Evolutionary conservation across 2,888 invertebrate species (phyloP).

Genomic region (Drosophila borborema): DNA sequence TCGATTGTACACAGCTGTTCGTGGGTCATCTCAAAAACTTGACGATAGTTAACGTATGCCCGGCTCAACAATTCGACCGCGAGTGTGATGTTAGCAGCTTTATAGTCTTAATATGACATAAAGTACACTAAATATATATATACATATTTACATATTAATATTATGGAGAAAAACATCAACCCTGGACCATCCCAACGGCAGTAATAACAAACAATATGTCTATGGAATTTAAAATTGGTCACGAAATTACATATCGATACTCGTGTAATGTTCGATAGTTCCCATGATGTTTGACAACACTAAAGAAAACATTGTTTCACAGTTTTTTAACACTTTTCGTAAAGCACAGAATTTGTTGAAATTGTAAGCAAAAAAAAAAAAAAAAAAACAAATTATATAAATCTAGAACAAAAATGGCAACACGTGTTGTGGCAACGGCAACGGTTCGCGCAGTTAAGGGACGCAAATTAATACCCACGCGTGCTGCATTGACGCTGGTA

Average conservation of each 20-base stretch:
- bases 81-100: background rate
- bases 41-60: background rate
- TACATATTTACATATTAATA: too few species aligned
- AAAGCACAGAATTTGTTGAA: conserved; percentile 52
- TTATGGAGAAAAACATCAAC: too few species aligned
- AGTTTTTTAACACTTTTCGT: conserved; percentile 59
- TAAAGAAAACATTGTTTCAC: conserved; percentile 2
- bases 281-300: conserved; percentile 29
- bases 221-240: background rate
- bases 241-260: conserved; percentile 17
- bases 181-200: too few species aligned
- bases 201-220: background rate
- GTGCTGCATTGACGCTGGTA: conserved; percentile 92
- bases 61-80: too few species aligned
- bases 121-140: background rate
- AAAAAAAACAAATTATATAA: conserved; percentile 70
- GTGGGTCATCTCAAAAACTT: background rate
- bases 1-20: background rate
- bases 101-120: background rate
- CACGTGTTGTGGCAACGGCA: conserved; percentile 93
- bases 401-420: conserved; percentile 87
- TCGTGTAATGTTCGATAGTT: conserved; percentile 1
- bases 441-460: conserved; percentile 95
- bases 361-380: conserved; percentile 44
- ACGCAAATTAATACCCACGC: conserved; percentile 91